A percentile compares a stretch with the other conserved stretches of the same genome.
Conservation (phyloP, 2,113 vertebrate species). For the Bucco capensis region DNA sequence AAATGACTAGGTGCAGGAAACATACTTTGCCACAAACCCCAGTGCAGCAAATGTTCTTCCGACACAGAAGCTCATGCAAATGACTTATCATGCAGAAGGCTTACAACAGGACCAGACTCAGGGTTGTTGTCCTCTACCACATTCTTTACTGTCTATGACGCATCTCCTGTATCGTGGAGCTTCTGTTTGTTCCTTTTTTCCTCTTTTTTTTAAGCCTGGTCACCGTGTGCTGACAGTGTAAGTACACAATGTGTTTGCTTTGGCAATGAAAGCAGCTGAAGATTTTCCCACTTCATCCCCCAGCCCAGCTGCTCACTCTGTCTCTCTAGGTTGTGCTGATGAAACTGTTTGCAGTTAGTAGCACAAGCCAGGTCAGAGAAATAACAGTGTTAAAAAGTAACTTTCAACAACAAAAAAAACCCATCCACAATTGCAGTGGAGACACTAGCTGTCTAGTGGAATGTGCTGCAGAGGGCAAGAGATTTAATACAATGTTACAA, state of each 20-base stretch:
- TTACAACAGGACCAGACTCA: not conserved
- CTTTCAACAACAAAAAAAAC: not conserved
- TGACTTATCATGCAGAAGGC: not conserved
- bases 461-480: not conserved
- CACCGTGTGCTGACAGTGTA: constrained; percentile 29
- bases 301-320: constrained; percentile 46
- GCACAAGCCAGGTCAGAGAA: not conserved
- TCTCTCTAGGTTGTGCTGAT: constrained; percentile 3
- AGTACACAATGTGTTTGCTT: constrained; percentile 46
- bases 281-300: constrained; percentile 55
- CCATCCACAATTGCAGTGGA: not conserved
- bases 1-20: not conserved
- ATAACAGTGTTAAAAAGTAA: not conserved
- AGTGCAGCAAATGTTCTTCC: not conserved
- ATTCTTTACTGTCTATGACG: not conserved
- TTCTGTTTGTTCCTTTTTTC: not conserved
- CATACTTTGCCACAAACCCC: not conserved
- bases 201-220: not conserved
- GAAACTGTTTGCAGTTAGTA: not conserved
- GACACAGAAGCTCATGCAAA: not conserved
- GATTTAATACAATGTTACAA: not conserved
- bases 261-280: constrained; percentile 53
- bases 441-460: not conserved
- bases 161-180: not conserved
- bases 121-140: not conserved